A percentile compares a stretch with the other conserved stretches of the same genome.
Conservation (phyloP, 2,888 invertebrate genomes). For the Odontocolon sp. region DNA sequence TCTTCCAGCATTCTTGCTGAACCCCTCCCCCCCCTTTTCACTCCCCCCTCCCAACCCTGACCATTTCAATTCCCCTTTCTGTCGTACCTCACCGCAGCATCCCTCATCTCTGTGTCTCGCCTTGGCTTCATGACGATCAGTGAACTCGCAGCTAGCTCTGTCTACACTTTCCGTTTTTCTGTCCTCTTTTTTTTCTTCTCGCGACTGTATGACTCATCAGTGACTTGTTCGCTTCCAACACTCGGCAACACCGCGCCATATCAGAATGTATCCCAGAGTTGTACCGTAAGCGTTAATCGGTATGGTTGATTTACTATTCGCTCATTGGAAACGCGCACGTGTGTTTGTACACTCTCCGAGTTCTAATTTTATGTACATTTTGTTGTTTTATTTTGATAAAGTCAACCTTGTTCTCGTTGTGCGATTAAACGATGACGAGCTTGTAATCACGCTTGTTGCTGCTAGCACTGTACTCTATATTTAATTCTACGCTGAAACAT, state of each 20-base stretch:
- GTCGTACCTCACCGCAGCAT: neutral
- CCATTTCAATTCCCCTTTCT: neutral
- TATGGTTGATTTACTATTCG: neutral
- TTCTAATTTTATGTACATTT: neutral
- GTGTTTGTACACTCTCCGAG: neutral
- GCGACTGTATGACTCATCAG: constrained; percentile 47
- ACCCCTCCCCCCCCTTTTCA: neutral
- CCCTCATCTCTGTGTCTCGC: constrained; percentile 28
- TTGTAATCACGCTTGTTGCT: no score
- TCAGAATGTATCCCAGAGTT: neutral
- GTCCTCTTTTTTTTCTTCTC: neutral
- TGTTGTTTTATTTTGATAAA: neutral
- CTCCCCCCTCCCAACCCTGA: no score
- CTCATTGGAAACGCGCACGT: neutral
- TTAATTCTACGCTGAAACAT: neutral
- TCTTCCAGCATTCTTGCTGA: neutral
- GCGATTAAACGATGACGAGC: constrained; percentile 13
- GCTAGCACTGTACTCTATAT: no score
- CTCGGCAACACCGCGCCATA: constrained; percentile 42
- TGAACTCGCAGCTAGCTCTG: constrained; percentile 32
- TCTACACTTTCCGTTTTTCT: constrained; percentile 1
- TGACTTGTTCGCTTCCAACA: constrained; percentile 34
- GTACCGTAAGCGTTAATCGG: constrained; percentile 1
- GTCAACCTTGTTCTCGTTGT: constrained; percentile 20
- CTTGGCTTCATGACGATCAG: constrained; percentile 27